Base-by-base conservation (phyloP, 2,113 vertebrate genomes). In the Chaetops frenatus region DNA sequence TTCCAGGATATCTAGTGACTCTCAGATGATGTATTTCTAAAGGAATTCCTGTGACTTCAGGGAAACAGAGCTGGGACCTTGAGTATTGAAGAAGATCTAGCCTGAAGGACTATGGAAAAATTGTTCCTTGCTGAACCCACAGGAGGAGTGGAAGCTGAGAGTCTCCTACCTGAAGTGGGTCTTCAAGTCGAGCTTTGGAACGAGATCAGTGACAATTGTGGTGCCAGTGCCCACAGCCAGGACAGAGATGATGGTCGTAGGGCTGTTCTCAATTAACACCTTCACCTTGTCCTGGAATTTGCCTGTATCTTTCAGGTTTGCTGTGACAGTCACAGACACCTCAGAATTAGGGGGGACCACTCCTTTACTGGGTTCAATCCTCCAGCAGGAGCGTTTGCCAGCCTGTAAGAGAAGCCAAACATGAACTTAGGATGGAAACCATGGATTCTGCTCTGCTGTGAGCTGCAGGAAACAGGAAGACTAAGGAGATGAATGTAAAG, bases 151-250 rank as follows among this genome's bases (percentile, higher is more conserved):
- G 22, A 17, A 82, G 38, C 45, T 6, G 10, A 73, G 38, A 62
- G 31, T 5, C 10, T 23, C 94, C 48, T 98, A 99, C 99, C 98
- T 99, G 96, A 99, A 99, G 85, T 96, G 97, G 11, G 98, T 88
- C 25, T 98, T 98, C 22, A 99, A 62, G 73, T 98, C 95, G 16
- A 99, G 95, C 40, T 88, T 94, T 1, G 98, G 99, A 31, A 88
- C 89, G 36, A 99, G 98, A 19, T 99, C 97, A 0, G 97, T 98
- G 96, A 99, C 96, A 33, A 99, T 98, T 4, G 98, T 99, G 27
- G 98, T 98, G 35, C 99, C 98, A 3, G 89, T 97, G 69, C 99
- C 99, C 0, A 91, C 96, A 58, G 99, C 99, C 21, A 48, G 95
- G 58, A 99, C 87, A 0, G 96, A 78, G 54, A 99, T 96, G 31